A percentile compares a stretch with the other conserved stretches of the same genome.
These are phyloP conservation scores for Chrysolina haemoptera DNA, from an alignment of 2,888 invertebrate genomes.

Conservation along the genomic window DNA sequence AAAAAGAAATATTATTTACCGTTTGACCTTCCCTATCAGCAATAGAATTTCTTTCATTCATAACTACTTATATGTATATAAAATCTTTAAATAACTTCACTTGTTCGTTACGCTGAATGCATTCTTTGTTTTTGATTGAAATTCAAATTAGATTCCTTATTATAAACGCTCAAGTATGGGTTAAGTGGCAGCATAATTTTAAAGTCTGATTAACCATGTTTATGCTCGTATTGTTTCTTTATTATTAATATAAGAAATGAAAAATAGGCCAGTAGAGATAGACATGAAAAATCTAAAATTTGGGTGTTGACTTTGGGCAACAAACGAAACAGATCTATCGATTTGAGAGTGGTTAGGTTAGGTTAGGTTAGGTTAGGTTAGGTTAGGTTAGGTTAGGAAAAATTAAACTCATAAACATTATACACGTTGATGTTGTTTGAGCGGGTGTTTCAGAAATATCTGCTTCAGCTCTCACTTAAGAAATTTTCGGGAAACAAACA, in stretches of 20 bases:
- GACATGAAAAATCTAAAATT: no score
- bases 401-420: no score
- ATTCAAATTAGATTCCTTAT: conserved; percentile 36
- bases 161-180: background rate
- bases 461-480: no score
- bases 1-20: conserved; percentile 25
- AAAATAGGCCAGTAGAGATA: no score
- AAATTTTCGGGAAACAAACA: no score
- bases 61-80: conserved; percentile 13
- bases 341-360: no score
- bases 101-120: conserved; percentile 29
- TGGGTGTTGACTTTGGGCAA: no score
- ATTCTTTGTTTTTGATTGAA: conserved; percentile 33
- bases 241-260: background rate
- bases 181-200: background rate
- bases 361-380: no score
- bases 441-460: no score
- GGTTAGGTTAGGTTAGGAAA: no score
- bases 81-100: conserved; percentile 31
- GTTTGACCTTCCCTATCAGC: conserved; percentile 38
- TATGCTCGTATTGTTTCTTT: background rate
- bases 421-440: no score
- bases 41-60: conserved; percentile 37
- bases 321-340: no score
- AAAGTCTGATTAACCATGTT: background rate